These are phyloP conservation scores for Panthera leo DNA, from an alignment of 2,113 vertebrate species.

Conservation along the genomic window DNA sequence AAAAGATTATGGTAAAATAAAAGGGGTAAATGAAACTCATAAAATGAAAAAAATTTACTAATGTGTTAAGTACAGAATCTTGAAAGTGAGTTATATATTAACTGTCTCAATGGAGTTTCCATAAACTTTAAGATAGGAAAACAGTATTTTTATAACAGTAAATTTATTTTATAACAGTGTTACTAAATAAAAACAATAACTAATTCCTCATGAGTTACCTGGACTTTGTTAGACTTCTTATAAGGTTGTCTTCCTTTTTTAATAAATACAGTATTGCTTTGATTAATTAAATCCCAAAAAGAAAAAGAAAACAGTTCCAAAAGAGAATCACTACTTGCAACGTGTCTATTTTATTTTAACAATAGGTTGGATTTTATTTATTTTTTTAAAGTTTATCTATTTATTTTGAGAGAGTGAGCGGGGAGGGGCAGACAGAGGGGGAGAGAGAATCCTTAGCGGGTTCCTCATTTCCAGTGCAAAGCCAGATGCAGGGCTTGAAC, in stretches of 20 bases:
- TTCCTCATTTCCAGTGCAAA: too few species aligned
- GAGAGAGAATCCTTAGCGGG: too few species aligned
- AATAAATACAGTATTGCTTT: neutral
- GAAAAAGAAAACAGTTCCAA: neutral
- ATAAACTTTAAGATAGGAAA: neutral
- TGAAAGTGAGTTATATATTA: neutral
- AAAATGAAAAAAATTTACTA: neutral
- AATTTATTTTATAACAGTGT: neutral
- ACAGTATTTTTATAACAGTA: too few species aligned
- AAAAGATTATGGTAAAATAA: neutral
- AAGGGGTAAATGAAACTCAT: neutral
- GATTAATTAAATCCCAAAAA: neutral
- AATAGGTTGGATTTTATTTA: neutral
- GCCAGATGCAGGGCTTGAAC: too few species aligned
- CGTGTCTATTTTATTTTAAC: neutral
- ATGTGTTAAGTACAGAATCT: neutral
- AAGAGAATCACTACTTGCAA: neutral
- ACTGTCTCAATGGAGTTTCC: neutral
- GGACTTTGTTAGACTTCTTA: neutral
- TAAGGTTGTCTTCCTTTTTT: neutral
- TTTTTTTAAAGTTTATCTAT: neutral
- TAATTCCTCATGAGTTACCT: neutral
- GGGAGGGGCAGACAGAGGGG: too few species aligned
- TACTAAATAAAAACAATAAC: neutral
- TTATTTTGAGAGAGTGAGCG: too few species aligned